These are phyloP conservation scores for Ophion costatus DNA, from an alignment of 2,888 invertebrate genomes.

Conservation along the genomic window DNA sequence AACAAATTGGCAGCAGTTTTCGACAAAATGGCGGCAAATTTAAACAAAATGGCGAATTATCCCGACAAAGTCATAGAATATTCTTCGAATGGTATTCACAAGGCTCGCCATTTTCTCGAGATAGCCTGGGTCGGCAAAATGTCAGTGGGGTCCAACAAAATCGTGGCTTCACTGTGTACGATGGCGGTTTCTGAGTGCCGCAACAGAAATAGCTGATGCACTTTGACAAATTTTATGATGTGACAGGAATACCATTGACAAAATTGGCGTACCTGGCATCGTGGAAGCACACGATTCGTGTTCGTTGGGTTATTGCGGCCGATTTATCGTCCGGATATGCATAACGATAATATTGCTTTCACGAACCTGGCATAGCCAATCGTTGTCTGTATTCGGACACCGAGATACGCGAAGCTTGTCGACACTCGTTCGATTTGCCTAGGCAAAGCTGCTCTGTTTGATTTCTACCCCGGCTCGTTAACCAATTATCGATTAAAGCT, in stretches of 20 bases:
- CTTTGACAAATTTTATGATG: background rate
- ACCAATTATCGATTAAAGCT: conserved; percentile 74
- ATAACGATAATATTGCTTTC: conserved; percentile 18
- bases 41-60: conserved; percentile 1
- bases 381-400: conserved; percentile 31
- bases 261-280: background rate
- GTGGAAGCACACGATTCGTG: background rate
- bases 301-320: background rate
- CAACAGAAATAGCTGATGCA: too few species aligned
- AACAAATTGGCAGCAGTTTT: conserved; percentile 50
- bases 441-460: conserved; percentile 68
- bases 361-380: conserved; percentile 12
- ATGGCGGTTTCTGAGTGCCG: too few species aligned
- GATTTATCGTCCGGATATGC: background rate
- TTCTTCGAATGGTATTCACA: too few species aligned
- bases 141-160: too few species aligned
- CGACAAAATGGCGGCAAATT: background rate
- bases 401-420: conserved; percentile 40
- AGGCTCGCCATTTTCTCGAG: too few species aligned
- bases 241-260: background rate
- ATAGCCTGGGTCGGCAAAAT: too few species aligned
- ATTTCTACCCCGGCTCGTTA: conserved; percentile 75
- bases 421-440: conserved; percentile 65
- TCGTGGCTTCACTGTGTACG: too few species aligned
- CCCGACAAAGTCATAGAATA: too few species aligned